Conservation (phyloP, 2,797 vertebrate species). For the Acridotheres tristis region DNA sequence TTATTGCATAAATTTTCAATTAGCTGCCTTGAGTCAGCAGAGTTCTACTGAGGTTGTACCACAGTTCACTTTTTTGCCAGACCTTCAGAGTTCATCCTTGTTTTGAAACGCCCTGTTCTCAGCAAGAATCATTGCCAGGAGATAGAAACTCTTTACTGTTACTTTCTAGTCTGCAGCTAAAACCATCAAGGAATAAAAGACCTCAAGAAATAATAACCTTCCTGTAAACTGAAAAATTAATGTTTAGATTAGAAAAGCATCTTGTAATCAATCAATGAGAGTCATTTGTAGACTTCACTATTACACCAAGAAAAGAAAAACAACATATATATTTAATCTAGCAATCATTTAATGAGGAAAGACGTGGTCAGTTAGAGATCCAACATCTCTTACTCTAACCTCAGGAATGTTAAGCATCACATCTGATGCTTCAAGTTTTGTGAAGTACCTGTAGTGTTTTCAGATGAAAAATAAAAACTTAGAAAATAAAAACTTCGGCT, state of each 20-base stretch:
- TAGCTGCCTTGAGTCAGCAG: slow-evolving; percentile 48
- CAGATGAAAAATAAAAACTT: not conserved
- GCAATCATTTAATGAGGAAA: not conserved
- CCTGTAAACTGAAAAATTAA: not conserved
- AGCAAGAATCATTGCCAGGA: slow-evolving; percentile 33
- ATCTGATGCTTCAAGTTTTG: not conserved
- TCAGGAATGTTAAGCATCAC: not conserved
- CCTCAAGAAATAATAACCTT: not conserved
- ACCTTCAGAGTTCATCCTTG: slow-evolving; percentile 21
- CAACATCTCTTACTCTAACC: not conserved
- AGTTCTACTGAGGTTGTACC: not conserved
- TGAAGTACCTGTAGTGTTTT: not conserved
- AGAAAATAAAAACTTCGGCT: rapidly evolving
- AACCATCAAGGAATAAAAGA: not conserved
- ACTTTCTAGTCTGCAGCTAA: not conserved
- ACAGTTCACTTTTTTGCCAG: slow-evolving; percentile 5
- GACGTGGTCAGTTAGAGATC: not conserved
- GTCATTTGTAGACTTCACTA: not conserved
- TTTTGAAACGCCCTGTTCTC: not conserved
- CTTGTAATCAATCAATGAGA: not conserved
- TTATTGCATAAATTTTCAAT: slow-evolving; percentile 8
- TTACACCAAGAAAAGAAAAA: not conserved
- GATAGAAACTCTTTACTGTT: not conserved
- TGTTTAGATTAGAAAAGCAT: not conserved
- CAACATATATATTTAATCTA: not conserved